Evolutionary conservation across 2,888 invertebrate genomes (phyloP).

Genomic region (Odontomyia ornata): DNA sequence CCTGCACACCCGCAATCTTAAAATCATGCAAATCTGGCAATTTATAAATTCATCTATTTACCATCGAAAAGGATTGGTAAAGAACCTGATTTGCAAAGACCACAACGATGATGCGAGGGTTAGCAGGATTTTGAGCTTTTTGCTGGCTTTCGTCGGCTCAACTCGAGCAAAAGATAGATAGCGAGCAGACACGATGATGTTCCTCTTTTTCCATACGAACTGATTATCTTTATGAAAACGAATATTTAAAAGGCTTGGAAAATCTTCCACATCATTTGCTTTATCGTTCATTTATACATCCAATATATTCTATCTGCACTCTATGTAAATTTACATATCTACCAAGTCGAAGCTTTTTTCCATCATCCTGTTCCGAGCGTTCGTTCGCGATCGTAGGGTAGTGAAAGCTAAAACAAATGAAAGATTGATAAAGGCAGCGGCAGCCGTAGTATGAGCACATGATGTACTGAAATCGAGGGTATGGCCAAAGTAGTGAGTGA

Average conservation of each 20-base stretch:
- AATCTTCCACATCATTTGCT: constrained; percentile 27
- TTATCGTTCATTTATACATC: constrained; percentile 12
- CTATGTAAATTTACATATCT: constrained; percentile 24
- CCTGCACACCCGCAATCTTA: not conserved
- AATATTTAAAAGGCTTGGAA: constrained; percentile 17
- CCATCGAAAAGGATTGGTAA: constrained; percentile 15
- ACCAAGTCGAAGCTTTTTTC: not conserved
- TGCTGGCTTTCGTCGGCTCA: not conserved
- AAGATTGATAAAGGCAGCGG: not conserved
- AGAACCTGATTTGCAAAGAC: constrained; percentile 1
- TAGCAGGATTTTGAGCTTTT: no score
- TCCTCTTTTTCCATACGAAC: not conserved
- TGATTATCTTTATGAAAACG: constrained; percentile 12
- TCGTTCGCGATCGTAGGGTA: not conserved
- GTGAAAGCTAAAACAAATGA: no score
- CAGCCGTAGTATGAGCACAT: no score
- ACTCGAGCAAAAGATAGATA: not conserved
- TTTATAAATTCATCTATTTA: constrained; percentile 26
- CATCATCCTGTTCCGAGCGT: not conserved
- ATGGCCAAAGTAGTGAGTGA: not conserved
- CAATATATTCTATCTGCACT: constrained; percentile 4
- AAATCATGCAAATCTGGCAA: constrained; percentile 23
- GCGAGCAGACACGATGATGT: not conserved
- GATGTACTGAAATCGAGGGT: no score
- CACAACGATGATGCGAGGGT: not conserved